Evolutionary conservation across 2,113 vertebrate species (phyloP).

Genomic region (Mungos mungo): DNA sequence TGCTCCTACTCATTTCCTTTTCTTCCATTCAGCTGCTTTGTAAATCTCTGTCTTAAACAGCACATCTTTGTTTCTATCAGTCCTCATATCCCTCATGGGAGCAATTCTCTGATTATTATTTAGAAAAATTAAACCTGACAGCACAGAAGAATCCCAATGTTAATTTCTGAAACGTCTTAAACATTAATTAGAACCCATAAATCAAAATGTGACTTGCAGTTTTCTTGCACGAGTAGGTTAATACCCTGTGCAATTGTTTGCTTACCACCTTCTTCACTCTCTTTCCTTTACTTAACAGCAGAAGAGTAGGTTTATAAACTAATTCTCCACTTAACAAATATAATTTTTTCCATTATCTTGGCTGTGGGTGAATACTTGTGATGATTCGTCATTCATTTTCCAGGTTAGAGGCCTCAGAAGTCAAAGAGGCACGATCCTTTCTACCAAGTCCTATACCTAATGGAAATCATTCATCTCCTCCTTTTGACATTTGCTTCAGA

Average conservation of each 20-base stretch:
- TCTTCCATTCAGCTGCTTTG: neutral
- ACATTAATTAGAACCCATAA: neutral
- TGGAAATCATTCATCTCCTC: neutral
- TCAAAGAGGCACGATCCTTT: neutral
- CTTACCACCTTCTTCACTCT: neutral
- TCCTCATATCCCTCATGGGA: neutral
- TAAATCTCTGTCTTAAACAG: neutral
- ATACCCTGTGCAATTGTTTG: neutral
- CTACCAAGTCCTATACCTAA: neutral
- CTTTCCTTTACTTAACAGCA: neutral
- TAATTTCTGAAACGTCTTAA: neutral
- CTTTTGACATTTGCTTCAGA: neutral
- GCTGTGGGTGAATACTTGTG: neutral
- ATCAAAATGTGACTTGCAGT: neutral
- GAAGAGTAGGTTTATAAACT: neutral
- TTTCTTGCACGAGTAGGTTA: neutral
- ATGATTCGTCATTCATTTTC: neutral
- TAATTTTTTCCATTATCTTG: neutral
- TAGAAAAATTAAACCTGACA: slow-evolving; percentile 2
- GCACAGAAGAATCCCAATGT: neutral
- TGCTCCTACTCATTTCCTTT: neutral
- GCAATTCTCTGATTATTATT: neutral
- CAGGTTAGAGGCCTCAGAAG: neutral
- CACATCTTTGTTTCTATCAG: neutral
- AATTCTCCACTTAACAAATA: neutral